Evolutionary conservation across 2,797 vertebrate species (phyloP).

Genomic region (Aldrovandia affinis): DNA sequence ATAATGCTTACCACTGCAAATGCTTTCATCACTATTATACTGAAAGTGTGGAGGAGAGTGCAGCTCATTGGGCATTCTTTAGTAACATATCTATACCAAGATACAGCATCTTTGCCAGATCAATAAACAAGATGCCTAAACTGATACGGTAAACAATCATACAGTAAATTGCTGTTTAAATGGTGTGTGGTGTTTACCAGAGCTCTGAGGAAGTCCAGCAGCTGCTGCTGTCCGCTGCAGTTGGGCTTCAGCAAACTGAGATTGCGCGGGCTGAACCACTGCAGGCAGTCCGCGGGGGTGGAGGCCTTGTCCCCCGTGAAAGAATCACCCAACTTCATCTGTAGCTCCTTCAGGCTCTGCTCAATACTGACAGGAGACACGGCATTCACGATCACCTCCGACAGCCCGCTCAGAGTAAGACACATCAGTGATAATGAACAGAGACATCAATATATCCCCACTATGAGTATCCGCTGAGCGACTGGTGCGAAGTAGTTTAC

Average conservation of each 20-base stretch:
- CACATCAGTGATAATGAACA: slow-evolving; percentile 75
- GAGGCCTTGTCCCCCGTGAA: slow-evolving; percentile 68
- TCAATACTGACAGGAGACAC: slow-evolving; percentile 77
- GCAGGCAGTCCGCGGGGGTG: slow-evolving; percentile 79
- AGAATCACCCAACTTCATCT: slow-evolving; percentile 77
- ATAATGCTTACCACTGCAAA: neutral
- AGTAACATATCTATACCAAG: neutral
- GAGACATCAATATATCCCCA: slow-evolving; percentile 70
- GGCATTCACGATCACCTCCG: slow-evolving; percentile 15
- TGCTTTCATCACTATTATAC: neutral
- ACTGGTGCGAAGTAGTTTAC: slow-evolving; percentile 63
- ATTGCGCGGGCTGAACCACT: slow-evolving; percentile 78
- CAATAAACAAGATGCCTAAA: neutral
- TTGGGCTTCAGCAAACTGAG: slow-evolving; percentile 65
- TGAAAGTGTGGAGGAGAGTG: neutral
- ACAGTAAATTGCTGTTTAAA: neutral
- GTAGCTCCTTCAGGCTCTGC: slow-evolving; percentile 83
- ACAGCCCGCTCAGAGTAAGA: slow-evolving; percentile 51
- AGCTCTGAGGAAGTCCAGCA: slow-evolving; percentile 84
- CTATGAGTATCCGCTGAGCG: slow-evolving; percentile 50
- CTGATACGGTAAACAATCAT: neutral
- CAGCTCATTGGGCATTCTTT: neutral
- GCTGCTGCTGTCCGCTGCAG: slow-evolving; percentile 73
- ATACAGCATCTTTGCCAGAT: neutral
- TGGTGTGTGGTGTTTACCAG: slow-evolving; percentile 74